Base-by-base conservation (phyloP, 2,888 invertebrate species). In the Amphipoea lucens region DNA sequence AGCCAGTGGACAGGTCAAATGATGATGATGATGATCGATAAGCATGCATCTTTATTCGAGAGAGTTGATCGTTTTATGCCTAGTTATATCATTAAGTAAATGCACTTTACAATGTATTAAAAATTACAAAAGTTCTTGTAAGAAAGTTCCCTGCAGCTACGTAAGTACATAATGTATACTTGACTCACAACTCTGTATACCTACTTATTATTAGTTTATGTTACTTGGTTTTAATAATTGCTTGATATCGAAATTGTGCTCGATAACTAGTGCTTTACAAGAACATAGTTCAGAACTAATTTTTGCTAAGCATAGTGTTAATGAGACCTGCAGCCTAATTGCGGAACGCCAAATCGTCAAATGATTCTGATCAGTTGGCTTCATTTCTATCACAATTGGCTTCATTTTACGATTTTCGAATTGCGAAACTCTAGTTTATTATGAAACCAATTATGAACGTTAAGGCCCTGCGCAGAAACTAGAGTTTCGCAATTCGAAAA, bases 221-320 rank as follows among this genome's bases (percentile, higher is more conserved):
- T 57, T 20, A 48, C 36, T 23, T 54, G 60, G 20, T 36, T n/a
- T 54, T 45, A 62, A 29, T 57, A 0, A 51, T 60, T 57, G 14
- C 67, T 48, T 29, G 29, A 23, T 62, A 60, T 45, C 42, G 48
- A 51, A 60, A 48, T 65, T 69, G 82, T 82, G 71, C 48, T 76
- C 29, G 9, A 67, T 67, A 81, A 81, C 71, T 40, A 82, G 82
- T 81, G 81, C 60, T 40, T 36, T 14, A 23, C 23, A 29, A 57
- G n/a, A 80, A 72, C 20, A 51, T 36, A 14, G 17, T 74, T 23
- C 12, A 69, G 17, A n/a, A 57, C 57, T 14, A 9, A 65, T 63
- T 23, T 66, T 66, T 42, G 66, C 23, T 20, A 81, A 68, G 74
- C 57, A 29, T n/a, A 40, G 57, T 69, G 42, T 20, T 4, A 45